Evolutionary conservation across 1,140 invertebrate species (phyloP), one percentile per base, ranked within the genome.

Genomic region (Hyphantria cunea): DNA sequence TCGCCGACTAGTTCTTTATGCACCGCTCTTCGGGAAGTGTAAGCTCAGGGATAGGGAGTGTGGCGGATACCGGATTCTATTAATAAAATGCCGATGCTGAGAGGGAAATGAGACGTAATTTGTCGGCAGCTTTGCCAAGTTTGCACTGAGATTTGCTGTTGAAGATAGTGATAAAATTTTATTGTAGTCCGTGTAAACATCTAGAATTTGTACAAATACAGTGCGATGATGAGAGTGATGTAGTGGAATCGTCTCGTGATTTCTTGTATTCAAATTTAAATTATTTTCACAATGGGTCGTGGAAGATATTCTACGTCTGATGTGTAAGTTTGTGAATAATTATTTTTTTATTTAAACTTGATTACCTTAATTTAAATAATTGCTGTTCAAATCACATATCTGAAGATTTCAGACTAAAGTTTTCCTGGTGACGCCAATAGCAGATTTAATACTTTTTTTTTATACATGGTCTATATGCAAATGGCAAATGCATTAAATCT

Each of bases 251-350:
- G 52, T 66, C 64, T 66, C 47, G 63, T 70, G 51, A 41, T 53
- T 68, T 68, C 52, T 66, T 61, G 25, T 53, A 51, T 33, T 53
- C 32, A 51, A 56, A 12, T 11, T 44, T 49, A 13, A 39, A 54
- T 60, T 54, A 51, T 64, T 59, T 61, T 56, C 37, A 78, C 63
- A 68, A 90, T 90, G 87, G 87, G 84, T 65, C 85, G 87, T 17
- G 87, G 86, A 60, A 84, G 85, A 75, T 87, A 82, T 65, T 89
- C 85, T 58, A 86, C 85, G 47, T 88, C 84, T 6, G 85, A 90
- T 62, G 70, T 88, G 85, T 90, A 65, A 90, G 85, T 88, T 51
- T 12, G 25, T 31, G 37, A 3, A 10, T 39, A 2, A 7, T 39
- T 39, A 39, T 3, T 39, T 39, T 39, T n/a, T 39, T 25, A 5